Percentiles rank a stretch among this genome's conserved stretches.
Conservation (phyloP, 2,888 invertebrate genomes). For the Thereva nobilitata region DNA sequence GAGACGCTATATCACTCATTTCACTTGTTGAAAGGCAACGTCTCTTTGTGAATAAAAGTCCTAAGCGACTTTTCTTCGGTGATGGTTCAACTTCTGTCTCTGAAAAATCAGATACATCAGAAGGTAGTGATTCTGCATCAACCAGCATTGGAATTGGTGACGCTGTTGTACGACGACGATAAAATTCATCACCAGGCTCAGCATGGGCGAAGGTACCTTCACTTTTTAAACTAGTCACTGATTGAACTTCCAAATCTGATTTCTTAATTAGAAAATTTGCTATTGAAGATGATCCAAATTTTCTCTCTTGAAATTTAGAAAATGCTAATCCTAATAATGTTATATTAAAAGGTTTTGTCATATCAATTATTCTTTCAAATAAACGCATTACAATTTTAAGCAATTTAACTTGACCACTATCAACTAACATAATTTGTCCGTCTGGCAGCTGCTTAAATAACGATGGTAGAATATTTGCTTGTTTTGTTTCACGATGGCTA, state of each 20-base stretch:
- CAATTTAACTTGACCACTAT: slow-evolving; percentile 67
- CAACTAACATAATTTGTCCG: slow-evolving; percentile 57
- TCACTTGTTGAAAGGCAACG: slow-evolving; percentile 53
- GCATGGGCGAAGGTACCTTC: slow-evolving; percentile 56
- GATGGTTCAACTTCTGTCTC: slow-evolving; percentile 70
- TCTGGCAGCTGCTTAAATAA: slow-evolving; percentile 62
- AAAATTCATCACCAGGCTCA: slow-evolving; percentile 55
- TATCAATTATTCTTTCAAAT: slow-evolving; percentile 73
- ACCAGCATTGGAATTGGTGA: slow-evolving; percentile 55
- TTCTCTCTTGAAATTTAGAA: slow-evolving; percentile 76
- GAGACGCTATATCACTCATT: slow-evolving; percentile 65
- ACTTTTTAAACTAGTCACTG: slow-evolving; percentile 69
- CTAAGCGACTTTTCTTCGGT: slow-evolving; percentile 68
- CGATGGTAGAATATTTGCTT: slow-evolving; percentile 72
- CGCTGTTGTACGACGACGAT: slow-evolving; percentile 48
- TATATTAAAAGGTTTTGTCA: slow-evolving; percentile 76
- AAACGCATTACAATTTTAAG: slow-evolving; percentile 73
- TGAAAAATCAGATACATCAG: slow-evolving; percentile 63
- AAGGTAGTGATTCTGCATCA: slow-evolving; percentile 53
- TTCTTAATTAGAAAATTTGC: slow-evolving; percentile 73
- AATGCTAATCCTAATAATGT: slow-evolving; percentile 80
- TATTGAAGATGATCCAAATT: slow-evolving; percentile 71
- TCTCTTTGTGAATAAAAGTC: slow-evolving; percentile 60
- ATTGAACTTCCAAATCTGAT: slow-evolving; percentile 74
- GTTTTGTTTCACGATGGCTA: slow-evolving; percentile 75